Conservation (phyloP, 1,140 invertebrate species). For the Drosophila novamexicana region DNA sequence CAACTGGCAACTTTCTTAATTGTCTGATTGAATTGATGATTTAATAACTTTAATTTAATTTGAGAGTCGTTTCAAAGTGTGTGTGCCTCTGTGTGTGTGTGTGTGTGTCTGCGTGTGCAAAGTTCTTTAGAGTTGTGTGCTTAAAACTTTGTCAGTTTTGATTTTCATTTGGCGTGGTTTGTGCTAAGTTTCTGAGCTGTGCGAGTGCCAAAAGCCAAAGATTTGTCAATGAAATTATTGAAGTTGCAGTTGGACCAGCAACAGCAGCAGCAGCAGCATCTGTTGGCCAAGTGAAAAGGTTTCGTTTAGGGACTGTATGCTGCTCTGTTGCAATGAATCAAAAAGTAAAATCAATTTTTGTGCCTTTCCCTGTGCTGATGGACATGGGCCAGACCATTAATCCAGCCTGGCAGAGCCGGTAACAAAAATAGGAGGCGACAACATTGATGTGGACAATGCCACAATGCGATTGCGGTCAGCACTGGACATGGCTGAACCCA, state of each 20-base stretch:
- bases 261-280: constrained; percentile 5
- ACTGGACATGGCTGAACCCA: constrained; percentile 13
- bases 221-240: constrained; percentile 56
- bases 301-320: not conserved
- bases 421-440: constrained; percentile 75
- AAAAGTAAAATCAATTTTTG: constrained; percentile 70
- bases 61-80: constrained; percentile 11
- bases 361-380: constrained; percentile 18
- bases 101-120: not conserved
- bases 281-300: constrained; percentile 5
- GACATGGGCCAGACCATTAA: constrained; percentile 63
- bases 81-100: constrained; percentile 8
- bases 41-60: constrained; percentile 84
- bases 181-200: constrained; percentile 55
- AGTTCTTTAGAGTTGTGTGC: constrained; percentile 34
- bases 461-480: constrained; percentile 79
- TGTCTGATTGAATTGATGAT: constrained; percentile 84
- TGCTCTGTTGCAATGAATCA: constrained; percentile 28
- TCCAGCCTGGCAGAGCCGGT: constrained; percentile 44
- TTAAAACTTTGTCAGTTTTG: constrained; percentile 64
- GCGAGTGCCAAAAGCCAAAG: constrained; percentile 54
- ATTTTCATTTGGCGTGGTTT: constrained; percentile 67
- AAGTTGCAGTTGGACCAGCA: constrained; percentile 34
- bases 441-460: constrained; percentile 78
- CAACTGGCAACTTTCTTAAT: constrained; percentile 77